Conservation (phyloP, 2,888 invertebrate genomes). For the Leucophenga maculata region DNA sequence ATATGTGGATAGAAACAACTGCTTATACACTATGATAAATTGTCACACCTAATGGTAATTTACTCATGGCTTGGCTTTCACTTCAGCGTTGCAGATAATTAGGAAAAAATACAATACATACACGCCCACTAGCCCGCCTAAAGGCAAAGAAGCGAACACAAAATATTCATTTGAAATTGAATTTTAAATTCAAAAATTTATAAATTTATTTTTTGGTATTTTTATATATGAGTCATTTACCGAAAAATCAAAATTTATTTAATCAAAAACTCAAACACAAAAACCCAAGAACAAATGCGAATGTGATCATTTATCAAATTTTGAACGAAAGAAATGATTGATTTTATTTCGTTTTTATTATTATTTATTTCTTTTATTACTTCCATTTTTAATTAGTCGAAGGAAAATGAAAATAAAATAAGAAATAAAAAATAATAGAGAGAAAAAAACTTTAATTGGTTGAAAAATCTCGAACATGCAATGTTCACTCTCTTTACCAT, state of each 20-base stretch:
- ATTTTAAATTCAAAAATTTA: slow-evolving; percentile 1
- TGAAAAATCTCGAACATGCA: slow-evolving; percentile 19
- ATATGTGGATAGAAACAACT: background rate
- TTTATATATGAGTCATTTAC: slow-evolving; percentile 19
- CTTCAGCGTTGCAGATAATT: background rate
- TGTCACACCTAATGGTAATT: slow-evolving; percentile 2
- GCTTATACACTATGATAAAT: background rate
- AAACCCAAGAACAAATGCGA: slow-evolving; percentile 21
- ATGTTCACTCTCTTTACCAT: background rate
- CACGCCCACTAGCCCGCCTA: background rate
- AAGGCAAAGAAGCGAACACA: background rate
- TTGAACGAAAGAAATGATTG: slow-evolving; percentile 55
- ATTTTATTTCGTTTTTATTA: slow-evolving; percentile 44
- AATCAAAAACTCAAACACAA: too few relatives aligned
- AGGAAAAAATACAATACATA: too few relatives aligned
- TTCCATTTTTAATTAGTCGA: slow-evolving; percentile 55
- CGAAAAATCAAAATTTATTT: background rate
- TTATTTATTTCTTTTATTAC: slow-evolving; percentile 38
- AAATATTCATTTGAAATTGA: slow-evolving; percentile 4
- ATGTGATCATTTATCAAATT: slow-evolving; percentile 57
- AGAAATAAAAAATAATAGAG: slow-evolving; percentile 8
- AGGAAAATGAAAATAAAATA: slow-evolving; percentile 5
- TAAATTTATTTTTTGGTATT: slow-evolving; percentile 17
- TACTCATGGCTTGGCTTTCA: slow-evolving; percentile 1
- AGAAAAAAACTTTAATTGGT: slow-evolving; percentile 19